Conservation (phyloP, 2,797 vertebrate species). For the Micropoecilia bifurca region DNA sequence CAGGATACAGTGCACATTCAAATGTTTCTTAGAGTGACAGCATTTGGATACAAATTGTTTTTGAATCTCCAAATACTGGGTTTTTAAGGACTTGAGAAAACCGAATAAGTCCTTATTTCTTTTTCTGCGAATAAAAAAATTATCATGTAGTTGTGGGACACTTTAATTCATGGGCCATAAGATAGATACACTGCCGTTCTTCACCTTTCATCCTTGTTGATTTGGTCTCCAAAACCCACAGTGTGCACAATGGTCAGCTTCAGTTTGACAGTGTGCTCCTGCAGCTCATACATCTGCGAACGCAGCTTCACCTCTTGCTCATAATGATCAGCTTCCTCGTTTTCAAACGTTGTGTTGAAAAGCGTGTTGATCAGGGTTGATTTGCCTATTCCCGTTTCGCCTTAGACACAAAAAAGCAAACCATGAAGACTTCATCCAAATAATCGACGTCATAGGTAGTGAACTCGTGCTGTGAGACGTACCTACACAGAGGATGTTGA, state of each 20-base stretch:
- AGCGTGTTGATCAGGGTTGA: slow-evolving; percentile 97
- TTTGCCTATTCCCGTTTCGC: slow-evolving; percentile 97
- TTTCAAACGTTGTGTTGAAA: slow-evolving; percentile 95
- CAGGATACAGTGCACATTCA: not conserved
- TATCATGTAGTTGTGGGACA: not conserved
- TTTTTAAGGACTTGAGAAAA: not conserved
- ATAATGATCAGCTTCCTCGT: slow-evolving; percentile 91
- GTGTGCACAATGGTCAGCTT: slow-evolving; percentile 95
- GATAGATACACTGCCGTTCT: slow-evolving; percentile 16
- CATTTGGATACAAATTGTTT: not conserved
- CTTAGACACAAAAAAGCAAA: slow-evolving; percentile 63
- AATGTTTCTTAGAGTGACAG: not conserved
- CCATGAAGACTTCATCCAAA: not conserved
- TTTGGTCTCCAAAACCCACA: slow-evolving; percentile 97
- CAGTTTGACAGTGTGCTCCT: slow-evolving; percentile 95
- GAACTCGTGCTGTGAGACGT: slow-evolving; percentile 58
- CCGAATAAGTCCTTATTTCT: not conserved
- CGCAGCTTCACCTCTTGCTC: slow-evolving; percentile 84
- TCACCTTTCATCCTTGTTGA: slow-evolving; percentile 96
- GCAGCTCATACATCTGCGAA: slow-evolving; percentile 89
- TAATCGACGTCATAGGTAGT: not conserved
- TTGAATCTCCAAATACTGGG: not conserved
- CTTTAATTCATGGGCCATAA: not conserved
- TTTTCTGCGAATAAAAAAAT: not conserved
- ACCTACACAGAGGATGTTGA: slow-evolving; percentile 99